These are phyloP conservation scores for Drosophila parvula DNA, from an alignment of 1,140 invertebrate species.

Conservation along the genomic window DNA sequence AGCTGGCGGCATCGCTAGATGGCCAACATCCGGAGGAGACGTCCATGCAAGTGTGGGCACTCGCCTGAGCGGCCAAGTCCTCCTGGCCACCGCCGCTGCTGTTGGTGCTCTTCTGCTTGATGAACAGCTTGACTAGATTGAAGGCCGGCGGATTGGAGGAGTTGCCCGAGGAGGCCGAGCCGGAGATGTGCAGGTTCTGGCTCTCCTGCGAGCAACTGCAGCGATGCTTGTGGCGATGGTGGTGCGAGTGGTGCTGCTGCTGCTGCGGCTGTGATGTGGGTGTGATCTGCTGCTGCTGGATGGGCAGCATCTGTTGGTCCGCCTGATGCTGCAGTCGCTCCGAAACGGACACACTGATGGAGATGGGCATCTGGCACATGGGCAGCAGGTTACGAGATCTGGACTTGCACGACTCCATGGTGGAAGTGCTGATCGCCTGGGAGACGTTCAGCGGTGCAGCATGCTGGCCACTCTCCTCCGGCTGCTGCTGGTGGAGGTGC, in stretches of 20 bases:
- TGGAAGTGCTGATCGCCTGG: conserved; percentile 86
- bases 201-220: conserved; percentile 83
- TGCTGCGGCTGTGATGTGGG: conserved; percentile 40
- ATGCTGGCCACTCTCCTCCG: conserved; percentile 29
- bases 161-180: conserved; percentile 78
- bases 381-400: conserved; percentile 75
- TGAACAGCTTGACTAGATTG: conserved; percentile 94
- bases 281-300: conserved; percentile 37
- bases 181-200: conserved; percentile 74
- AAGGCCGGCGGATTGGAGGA: conserved; percentile 85
- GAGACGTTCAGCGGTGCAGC: conserved; percentile 77
- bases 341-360: conserved; percentile 71
- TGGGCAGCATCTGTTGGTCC: conserved; percentile 11
- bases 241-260: conserved; percentile 45
- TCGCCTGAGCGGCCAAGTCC: conserved; percentile 55
- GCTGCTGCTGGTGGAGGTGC: conserved; percentile 21
- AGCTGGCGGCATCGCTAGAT: conserved; percentile 80
- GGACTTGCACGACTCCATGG: conserved; percentile 86
- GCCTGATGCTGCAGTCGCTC: conserved; percentile 65
- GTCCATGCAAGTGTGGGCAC: conserved; percentile 86
- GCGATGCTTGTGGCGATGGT: conserved; percentile 74
- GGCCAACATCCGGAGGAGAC: conserved; percentile 88
- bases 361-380: conserved; percentile 84
- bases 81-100: conserved; percentile 86
- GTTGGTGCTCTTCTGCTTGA: conserved; percentile 91